These are phyloP conservation scores for Poeciliopsis presidionis DNA, from an alignment of 2,797 vertebrate genomes.

Conservation along the genomic window DNA sequence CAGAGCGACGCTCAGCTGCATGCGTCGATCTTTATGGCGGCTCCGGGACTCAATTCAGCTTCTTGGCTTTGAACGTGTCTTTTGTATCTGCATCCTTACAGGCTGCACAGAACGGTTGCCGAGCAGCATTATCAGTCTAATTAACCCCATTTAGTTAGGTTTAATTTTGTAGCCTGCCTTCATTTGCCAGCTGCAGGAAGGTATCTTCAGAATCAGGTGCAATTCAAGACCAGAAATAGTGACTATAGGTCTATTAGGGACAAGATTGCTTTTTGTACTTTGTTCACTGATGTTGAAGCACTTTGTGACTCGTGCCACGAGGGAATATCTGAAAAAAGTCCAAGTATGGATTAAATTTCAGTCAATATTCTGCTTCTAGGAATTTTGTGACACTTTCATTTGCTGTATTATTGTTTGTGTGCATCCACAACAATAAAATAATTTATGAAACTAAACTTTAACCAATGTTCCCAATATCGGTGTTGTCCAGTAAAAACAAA, in stretches of 20 bases:
- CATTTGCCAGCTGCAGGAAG: constrained; percentile 78
- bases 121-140: constrained; percentile 47
- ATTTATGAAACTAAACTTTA: neutral
- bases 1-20: constrained; percentile 88
- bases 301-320: neutral
- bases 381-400: constrained; percentile 79
- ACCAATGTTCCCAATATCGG: neutral
- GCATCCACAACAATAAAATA: constrained; percentile 72
- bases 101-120: constrained; percentile 22
- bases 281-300: constrained; percentile 14
- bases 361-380: constrained; percentile 84
- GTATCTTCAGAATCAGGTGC: constrained; percentile 83
- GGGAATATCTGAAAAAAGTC: neutral
- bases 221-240: constrained; percentile 30
- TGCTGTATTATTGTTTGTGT: constrained; percentile 82
- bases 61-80: neutral
- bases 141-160: constrained; percentile 48
- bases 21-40: constrained; percentile 90
- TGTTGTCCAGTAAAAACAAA: neutral
- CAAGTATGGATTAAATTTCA: constrained; percentile 78
- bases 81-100: constrained; percentile 25
- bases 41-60: constrained; percentile 87
- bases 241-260: constrained; percentile 7
- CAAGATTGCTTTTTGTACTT: constrained; percentile 15
- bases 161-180: constrained; percentile 74